Evolutionary conservation across 2,113 vertebrate species (phyloP).

Genomic region (Nothobranchius kuhntae): DNA sequence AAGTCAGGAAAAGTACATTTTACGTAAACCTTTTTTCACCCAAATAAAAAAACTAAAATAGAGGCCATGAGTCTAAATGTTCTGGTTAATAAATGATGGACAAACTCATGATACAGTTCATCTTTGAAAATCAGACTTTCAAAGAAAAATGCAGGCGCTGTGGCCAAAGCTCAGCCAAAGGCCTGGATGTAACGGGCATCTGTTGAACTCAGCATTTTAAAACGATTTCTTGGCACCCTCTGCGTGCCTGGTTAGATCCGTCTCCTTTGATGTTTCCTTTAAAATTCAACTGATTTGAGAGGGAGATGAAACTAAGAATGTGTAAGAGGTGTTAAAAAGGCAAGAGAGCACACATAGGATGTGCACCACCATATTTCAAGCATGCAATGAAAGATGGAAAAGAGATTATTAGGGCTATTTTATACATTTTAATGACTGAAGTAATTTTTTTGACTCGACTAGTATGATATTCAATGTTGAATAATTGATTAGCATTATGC

Average conservation of each 20-base stretch:
- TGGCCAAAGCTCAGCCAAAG: slow-evolving; percentile 13
- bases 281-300: slow-evolving; percentile 54
- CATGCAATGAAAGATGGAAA: slow-evolving; percentile 3
- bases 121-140: slow-evolving; percentile 18
- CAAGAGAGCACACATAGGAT: slow-evolving; percentile 12
- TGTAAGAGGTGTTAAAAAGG: slow-evolving; percentile 20
- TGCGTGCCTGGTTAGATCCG: background rate
- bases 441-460: slow-evolving; percentile 1
- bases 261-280: slow-evolving; percentile 57
- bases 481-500: background rate
- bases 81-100: slow-evolving; percentile 11
- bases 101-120: slow-evolving; percentile 9
- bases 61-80: slow-evolving; percentile 1
- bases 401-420: background rate
- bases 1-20: no score
- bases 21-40: no score
- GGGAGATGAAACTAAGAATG: slow-evolving; percentile 23
- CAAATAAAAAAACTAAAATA: background rate
- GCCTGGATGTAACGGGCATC: slow-evolving; percentile 30
- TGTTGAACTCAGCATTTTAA: slow-evolving; percentile 56
- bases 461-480: background rate
- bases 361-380: slow-evolving; percentile 4
- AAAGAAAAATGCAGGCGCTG: slow-evolving; percentile 7
- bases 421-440: background rate
- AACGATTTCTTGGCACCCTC: slow-evolving; percentile 36